A percentile compares a stretch with the other conserved stretches of the same genome.
These are phyloP conservation scores for Oncorhynchus clarkii DNA, from an alignment of 2,113 vertebrate species.

Conservation along the genomic window DNA sequence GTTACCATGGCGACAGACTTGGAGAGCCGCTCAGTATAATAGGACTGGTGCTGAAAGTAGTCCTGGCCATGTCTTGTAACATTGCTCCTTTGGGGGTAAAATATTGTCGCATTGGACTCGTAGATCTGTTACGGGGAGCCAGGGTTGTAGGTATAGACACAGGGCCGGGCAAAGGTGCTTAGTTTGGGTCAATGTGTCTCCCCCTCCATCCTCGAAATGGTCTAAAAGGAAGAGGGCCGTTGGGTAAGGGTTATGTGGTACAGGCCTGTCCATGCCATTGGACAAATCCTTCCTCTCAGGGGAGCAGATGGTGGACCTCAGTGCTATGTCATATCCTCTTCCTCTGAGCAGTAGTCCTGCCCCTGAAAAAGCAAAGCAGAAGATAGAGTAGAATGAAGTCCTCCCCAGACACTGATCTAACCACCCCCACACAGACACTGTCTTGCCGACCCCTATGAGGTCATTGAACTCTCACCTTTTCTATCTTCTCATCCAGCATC, in stretches of 20 bases:
- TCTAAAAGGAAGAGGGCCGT: not conserved
- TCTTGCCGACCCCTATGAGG: too few relatives aligned
- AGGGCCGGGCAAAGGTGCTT: constrained; percentile 44
- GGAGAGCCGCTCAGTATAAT: too few relatives aligned
- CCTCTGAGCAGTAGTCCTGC: constrained; percentile 95
- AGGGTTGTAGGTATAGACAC: constrained; percentile 3
- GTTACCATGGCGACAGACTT: too few relatives aligned
- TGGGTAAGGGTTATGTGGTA: constrained; percentile 9
- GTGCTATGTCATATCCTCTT: constrained; percentile 90
- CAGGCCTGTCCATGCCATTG: constrained; percentile 9
- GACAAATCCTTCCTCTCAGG: constrained; percentile 14
- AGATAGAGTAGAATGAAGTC: too few relatives aligned
- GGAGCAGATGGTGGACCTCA: not conserved
- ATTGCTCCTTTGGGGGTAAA: constrained; percentile 26
- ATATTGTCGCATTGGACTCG: constrained; percentile 6
- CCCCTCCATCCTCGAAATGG: constrained; percentile 27
- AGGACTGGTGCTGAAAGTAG: too few relatives aligned
- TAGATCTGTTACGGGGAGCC: constrained; percentile 1
- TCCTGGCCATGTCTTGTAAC: not conserved
- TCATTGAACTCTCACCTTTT: constrained; percentile 82
- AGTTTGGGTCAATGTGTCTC: constrained; percentile 34
- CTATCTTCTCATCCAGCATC: constrained; percentile 99
- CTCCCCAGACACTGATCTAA: too few relatives aligned
- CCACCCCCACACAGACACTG: too few relatives aligned
- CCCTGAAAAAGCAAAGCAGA: constrained; percentile 71